Evolutionary conservation across 2,113 vertebrate species (phyloP), one percentile per base, ranked within the genome.

Genomic region (Coturnix japonica): DNA sequence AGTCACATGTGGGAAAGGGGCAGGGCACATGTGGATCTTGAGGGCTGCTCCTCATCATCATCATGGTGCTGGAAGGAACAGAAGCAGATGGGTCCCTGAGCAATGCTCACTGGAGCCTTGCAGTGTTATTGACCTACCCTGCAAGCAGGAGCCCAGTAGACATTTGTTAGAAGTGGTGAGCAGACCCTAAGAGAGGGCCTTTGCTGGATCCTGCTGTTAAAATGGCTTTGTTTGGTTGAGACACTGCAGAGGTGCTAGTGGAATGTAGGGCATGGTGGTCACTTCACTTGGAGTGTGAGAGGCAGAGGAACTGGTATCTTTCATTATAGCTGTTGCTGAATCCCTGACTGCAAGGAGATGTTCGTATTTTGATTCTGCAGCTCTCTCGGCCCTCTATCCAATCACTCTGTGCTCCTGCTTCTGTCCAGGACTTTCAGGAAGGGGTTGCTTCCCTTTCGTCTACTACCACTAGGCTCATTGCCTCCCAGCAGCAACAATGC

Each of bases 241-340:
- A 35, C 9, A 8, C 25, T 44, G 57, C 3, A 31, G 25, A 2
- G 9, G 23, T 73, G 46, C 51, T 70, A 81, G 5, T 39, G 25
- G 18, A 30, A 33, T 77, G 60, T 87, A 66, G 73, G 46, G 21
- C 23, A 21, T 1, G 1, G 28, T 49, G 31, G 23, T 65, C 26
- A 43, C 41, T 23, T 37, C 73, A 5, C 4, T 13, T 18, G 3
- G 1, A 17, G 39, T n/a, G 17, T 6, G 21, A 44, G 1, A 1
- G 18, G 35, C 25, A 26, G 28, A 51, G 10, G 21, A 75, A 11
- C 3, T 53, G 4, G 22, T 11, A 12, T 47, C 26, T 63, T 85
- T 26, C 6, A 7, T 69, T 57, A 22, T 0, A 15, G 35, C 33
- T 47, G 4, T 44, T 75, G 49, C 35, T 47, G 67, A 35, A 44